Base-by-base conservation (phyloP, 23 tunicate genomes). In the Halocynthia aurantium region DNA sequence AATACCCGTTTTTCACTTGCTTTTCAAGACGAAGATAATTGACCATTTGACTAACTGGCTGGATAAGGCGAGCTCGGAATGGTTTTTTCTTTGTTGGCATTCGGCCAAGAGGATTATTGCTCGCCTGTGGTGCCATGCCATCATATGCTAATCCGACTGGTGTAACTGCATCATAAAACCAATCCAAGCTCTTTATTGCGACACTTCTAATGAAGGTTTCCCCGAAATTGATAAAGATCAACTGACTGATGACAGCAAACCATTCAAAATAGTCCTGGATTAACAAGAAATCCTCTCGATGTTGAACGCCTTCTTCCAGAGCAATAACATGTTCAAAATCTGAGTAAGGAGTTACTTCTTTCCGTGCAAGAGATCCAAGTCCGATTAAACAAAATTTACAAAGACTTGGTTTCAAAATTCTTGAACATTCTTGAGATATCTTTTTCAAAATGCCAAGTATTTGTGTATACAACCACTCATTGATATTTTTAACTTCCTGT, bases 101-200 rank as follows among this genome's bases (percentile, higher is more conserved):
- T 53, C 93, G 70, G 5, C 90, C 90, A 10, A 85, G 51, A 8
- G 90, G 84, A 51, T 52, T 62, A 64, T 80, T 85, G 79, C 84
- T 67, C 8, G 90, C 84, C 64, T 73, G 69, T 22, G 90, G 90
- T 21, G 58, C 53, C 75, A 63, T 80, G 62, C 90, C 90, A 64
- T 85, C n/a, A n/a, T n/a, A n/a, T n/a, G n/a, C n/a, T n/a, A n/a
- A n/a, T n/a, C n/a, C n/a, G n/a, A n/a, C n/a, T 6, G 68, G 67
- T 31, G 84, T 80, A 52, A 53, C 22, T 49, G 10, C 80, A 53
- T 85, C 90, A 62, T 51, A 79, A 80, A 80, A 85, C 84, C 90
- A 85, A 7, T 63, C 53, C 7, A 74, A 12, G 62, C 62, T 7
- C 22, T 74, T 54, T 8, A 84, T 69, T 7, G 67, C 83, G 17